Evolutionary conservation across 2,888 invertebrate genomes (phyloP).

Genomic region (Osedax fenrisi): DNA sequence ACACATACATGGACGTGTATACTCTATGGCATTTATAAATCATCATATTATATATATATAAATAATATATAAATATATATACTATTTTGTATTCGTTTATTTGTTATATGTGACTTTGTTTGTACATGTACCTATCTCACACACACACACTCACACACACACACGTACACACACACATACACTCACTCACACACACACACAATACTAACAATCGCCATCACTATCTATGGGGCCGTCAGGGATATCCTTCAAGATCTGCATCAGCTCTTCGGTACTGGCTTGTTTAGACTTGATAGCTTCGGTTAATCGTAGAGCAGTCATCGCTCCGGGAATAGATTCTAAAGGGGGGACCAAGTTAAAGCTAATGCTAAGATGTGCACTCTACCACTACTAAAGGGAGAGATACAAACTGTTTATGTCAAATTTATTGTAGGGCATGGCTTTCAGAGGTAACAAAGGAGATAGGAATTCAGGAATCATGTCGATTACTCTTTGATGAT

Average conservation of each 20-base stretch:
- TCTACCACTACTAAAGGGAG: no score
- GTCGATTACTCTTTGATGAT: constrained; percentile 76
- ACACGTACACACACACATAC: no score
- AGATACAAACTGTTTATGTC: constrained; percentile 50
- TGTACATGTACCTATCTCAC: no score
- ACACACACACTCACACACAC: no score
- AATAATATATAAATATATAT: no score
- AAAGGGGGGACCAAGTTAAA: neutral
- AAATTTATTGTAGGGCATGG: constrained; percentile 69
- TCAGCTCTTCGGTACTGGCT: constrained; percentile 69
- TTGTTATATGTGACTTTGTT: no score
- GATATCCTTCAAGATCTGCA: constrained; percentile 71
- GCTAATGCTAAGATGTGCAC: neutral
- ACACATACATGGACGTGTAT: no score
- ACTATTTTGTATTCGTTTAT: no score
- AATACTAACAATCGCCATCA: no score
- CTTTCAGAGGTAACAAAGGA: constrained; percentile 69
- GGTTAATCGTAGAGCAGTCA: constrained; percentile 67
- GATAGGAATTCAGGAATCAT: constrained; percentile 78
- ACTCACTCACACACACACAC: no score
- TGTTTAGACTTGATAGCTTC: constrained; percentile 77
- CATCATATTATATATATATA: no score
- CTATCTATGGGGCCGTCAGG: constrained; percentile 52
- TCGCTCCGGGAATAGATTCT: constrained; percentile 49
- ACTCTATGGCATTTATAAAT: no score